These are phyloP conservation scores for Enteromius paludinosus DNA, from an alignment of 2,797 vertebrate species.

Conservation along the genomic window DNA sequence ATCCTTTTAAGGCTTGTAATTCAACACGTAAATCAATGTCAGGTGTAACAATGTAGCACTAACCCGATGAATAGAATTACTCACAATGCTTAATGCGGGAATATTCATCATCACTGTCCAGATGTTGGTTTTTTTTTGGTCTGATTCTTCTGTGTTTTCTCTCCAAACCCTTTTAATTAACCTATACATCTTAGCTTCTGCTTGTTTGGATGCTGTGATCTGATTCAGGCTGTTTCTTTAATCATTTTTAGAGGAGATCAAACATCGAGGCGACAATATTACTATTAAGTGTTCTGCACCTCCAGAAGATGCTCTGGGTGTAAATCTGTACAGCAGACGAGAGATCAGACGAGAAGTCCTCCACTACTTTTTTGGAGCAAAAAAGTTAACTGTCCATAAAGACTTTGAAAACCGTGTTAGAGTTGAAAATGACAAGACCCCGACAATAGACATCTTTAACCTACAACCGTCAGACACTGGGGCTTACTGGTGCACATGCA, in stretches of 20 bases:
- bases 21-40: neutral
- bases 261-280: slow-evolving; percentile 24
- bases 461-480: slow-evolving; percentile 63
- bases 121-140: neutral
- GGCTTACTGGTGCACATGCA: slow-evolving; percentile 64
- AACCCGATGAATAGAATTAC: too few relatives aligned
- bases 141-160: neutral
- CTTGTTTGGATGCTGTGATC: slow-evolving; percentile 3
- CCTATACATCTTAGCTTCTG: neutral
- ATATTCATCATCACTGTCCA: neutral
- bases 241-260: slow-evolving; percentile 6
- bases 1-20: neutral
- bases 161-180: neutral
- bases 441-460: slow-evolving; percentile 65
- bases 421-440: fast-evolving
- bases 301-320: fast-evolving
- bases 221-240: slow-evolving; percentile 1
- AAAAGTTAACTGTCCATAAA: fast-evolving
- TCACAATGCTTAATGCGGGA: neutral
- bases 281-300: neutral
- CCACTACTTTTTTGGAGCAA: fast-evolving
- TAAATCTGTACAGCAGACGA: neutral
- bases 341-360: fast-evolving
- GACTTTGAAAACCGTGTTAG: neutral
- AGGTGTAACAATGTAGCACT: neutral